Percentiles rank a stretch among this genome's conserved stretches.
Evolutionary conservation across 2,113 vertebrate genomes (phyloP).

Genomic region (Pampusana beccarii): DNA sequence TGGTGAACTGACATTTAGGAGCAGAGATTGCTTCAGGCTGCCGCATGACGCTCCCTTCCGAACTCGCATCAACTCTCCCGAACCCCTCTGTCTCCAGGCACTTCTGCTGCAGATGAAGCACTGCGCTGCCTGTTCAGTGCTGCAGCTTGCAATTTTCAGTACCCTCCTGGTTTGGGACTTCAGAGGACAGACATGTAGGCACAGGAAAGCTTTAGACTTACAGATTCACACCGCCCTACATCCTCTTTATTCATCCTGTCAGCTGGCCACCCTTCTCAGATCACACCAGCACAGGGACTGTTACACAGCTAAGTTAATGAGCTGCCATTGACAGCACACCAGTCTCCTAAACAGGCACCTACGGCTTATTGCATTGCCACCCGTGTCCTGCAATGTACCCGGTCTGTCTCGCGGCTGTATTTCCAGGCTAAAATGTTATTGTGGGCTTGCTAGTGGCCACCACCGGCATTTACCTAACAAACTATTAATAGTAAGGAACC

Average conservation of each 20-base stretch:
- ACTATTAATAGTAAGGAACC: background rate
- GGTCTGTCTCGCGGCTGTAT: background rate
- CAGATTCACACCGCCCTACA: background rate
- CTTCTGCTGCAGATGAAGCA: background rate
- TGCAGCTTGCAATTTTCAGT: background rate
- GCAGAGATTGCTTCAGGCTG: background rate
- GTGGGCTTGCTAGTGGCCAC: background rate
- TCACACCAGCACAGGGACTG: background rate
- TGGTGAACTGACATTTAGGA: background rate
- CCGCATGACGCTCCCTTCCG: background rate
- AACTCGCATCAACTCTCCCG: background rate
- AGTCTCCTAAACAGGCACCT: background rate
- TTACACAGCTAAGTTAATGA: background rate
- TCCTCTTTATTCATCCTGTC: background rate
- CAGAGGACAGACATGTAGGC: background rate
- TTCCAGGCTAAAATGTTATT: background rate
- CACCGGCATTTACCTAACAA: background rate
- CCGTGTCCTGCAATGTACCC: background rate
- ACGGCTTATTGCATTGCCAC: background rate
- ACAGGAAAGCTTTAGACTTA: background rate
- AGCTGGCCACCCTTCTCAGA: background rate
- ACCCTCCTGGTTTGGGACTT: background rate
- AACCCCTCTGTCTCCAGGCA: background rate
- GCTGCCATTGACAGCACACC: background rate
- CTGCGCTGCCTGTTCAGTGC: background rate